Evolutionary conservation across 2,113 vertebrate species (phyloP).

Genomic region (Rhinoptilus africanus): DNA sequence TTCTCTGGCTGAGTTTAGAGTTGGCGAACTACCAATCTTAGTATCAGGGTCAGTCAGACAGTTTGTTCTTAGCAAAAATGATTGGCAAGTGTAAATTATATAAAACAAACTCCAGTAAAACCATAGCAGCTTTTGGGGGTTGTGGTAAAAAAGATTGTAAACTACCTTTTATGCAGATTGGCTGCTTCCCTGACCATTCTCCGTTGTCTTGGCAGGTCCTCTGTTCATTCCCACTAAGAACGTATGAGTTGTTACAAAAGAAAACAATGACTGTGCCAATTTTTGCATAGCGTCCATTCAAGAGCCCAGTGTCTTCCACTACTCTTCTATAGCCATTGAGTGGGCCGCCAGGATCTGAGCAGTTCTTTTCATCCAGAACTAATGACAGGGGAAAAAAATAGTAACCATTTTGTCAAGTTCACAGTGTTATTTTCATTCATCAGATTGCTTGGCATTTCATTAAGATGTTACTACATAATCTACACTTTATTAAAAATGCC

Average conservation of each 20-base stretch:
- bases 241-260: constrained; percentile 88
- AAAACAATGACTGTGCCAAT: constrained; percentile 86
- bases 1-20: not conserved
- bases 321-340: constrained; percentile 88
- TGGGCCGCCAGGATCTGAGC: constrained; percentile 83
- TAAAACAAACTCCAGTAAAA: not conserved
- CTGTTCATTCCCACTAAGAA: constrained; percentile 85
- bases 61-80: not conserved
- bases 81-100: not conserved
- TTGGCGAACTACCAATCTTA: not conserved
- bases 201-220: constrained; percentile 86
- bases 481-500: not conserved
- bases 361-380: constrained; percentile 86
- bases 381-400: not conserved
- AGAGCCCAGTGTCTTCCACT: constrained; percentile 83
- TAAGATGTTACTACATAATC: not conserved
- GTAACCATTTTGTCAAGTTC: constrained; percentile 15
- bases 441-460: not conserved
- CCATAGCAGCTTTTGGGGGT: not conserved
- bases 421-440: constrained; percentile 3
- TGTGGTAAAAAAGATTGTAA: not conserved
- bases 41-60: not conserved
- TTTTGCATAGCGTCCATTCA: constrained; percentile 67
- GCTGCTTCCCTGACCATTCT: constrained; percentile 90
- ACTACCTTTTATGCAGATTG: constrained; percentile 91